Percentiles rank a stretch among this genome's conserved stretches.
These are phyloP conservation scores for Corapipo altera DNA, from an alignment of 2,113 vertebrate genomes.

Conservation along the genomic window DNA sequence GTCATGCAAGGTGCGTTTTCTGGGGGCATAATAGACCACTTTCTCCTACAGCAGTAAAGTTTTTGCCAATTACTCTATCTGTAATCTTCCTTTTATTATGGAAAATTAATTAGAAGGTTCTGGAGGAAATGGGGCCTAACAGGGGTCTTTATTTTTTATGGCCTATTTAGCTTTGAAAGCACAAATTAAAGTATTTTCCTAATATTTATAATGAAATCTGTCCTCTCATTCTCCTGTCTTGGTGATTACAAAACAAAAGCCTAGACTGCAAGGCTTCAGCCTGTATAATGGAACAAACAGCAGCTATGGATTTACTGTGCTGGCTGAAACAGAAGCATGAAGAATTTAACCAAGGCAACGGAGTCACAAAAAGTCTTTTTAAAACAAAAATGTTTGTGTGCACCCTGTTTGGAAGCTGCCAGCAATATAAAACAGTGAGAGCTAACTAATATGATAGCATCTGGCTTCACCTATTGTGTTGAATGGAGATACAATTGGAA, in stretches of 20 bases:
- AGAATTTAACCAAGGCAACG: conserved; percentile 4
- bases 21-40: conserved; percentile 30
- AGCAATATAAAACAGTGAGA: background rate
- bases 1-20: conserved; percentile 53
- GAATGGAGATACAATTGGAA: background rate
- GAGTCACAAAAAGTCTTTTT: background rate
- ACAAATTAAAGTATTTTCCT: conserved; percentile 28
- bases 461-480: background rate
- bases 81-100: conserved; percentile 52
- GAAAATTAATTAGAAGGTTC: conserved; percentile 60
- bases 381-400: background rate
- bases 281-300: background rate
- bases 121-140: conserved; percentile 38
- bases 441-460: background rate
- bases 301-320: background rate
- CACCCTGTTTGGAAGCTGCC: background rate
- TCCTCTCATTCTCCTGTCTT: background rate
- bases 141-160: conserved; percentile 56
- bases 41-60: conserved; percentile 24
- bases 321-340: conserved; percentile 5
- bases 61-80: conserved; percentile 62
- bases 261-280: conserved; percentile 25
- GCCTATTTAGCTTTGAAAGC: conserved; percentile 51
- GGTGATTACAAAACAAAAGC: conserved; percentile 46
- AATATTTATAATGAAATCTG: conserved; percentile 52